Evolutionary conservation across 2,888 invertebrate species (phyloP), one percentile per base, ranked within the genome.

Genomic region (Portevinia maculata): DNA sequence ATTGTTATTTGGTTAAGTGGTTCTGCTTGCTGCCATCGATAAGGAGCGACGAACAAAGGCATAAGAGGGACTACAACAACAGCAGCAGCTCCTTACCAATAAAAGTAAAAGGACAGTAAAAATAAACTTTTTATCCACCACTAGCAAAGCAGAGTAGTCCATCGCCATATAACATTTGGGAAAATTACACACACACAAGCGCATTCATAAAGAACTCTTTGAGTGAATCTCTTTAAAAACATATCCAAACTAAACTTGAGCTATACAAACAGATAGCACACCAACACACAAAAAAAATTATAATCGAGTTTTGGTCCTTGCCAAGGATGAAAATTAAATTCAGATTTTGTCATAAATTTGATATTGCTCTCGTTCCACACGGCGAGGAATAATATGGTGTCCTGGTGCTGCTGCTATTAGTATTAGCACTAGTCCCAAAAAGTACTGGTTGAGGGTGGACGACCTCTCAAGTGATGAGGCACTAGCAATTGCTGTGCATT

Each of bases 1-100:
- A 74, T 79, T 79, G 79, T 79, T 79, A 79, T 79, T 79, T 79
- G 79, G 79, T 79, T 79, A 79, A 79, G 79, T 79, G 74, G 79
- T 79, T 79, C 79, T 79, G 79, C 65, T 79, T 79, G 74, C 59
- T 79, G 79, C 74, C 79, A 79, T 79, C 67, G 79, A 79, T 79
- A 79, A 79, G 74, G 39, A 60, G 37, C 55, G 32, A 62, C 67
- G 67, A 62, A 79, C 74, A 79, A 79, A 55, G 53, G 55, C 67
- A 62, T 39, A 46, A 65, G 55, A 55, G 60, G 19, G 44, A 65
- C 30, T 67, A 60, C 67, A 67, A 65, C 32, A 74, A 53, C 67
- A 60, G 39, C 48, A 74, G 32, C 17, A 60, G 41, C 69, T 46
- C n/a, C 34, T 32, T 32, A 62, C 30, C 30, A 65, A 73, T 39